Evolutionary conservation across 1,140 invertebrate genomes (phyloP), one percentile per base, ranked within the genome.

Genomic region (Drosophila yakuba): DNA sequence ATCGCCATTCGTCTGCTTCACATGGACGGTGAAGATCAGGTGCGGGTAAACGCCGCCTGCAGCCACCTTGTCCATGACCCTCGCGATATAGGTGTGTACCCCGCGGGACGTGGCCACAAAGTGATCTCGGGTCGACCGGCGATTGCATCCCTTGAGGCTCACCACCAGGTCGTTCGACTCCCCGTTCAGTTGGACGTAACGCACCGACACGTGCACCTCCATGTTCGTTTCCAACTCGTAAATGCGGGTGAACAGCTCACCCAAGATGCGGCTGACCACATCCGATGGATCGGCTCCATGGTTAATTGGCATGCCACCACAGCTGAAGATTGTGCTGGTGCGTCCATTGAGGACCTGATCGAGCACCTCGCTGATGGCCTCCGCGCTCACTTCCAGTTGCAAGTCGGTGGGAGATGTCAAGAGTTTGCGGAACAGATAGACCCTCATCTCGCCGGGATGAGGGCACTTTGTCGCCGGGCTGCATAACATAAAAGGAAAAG

Each of bases 351-450:
- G 28, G 4, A 86, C 57, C 47, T 79, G 64, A 5, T 57, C 58
- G 51, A 86, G 36, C 2, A 83, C 60, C 3, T 74, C 64, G 8
- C 38, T 10, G 2, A 71, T 47, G 20, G 77, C 69, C 62, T 78
- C 74, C 15, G 80, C 55, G 17, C 36, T 44, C 12, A 80, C 56
- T 36, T 72, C 41, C 14, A 23, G 15, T 39, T 86, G 83, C 44
- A 28, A 7, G 2, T 45, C 55, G 45, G 36, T 68, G 12, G 63
- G 38, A 5, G 45, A 47, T 14, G 38, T 32, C 8, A 41, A 11
- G 12, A 86, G 48, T 55, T 82, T 76, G 15, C 83, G 66, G 74
- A 86, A 86, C 12, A 86, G 35, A 69, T 81, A 86, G 36, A 89
- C 67, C 45, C 72, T 76, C 15, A 71, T 47, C 66, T 82, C 66